Evolutionary conservation across 2,113 vertebrate genomes (phyloP).

Genomic region (Coracopsis vasa): DNA sequence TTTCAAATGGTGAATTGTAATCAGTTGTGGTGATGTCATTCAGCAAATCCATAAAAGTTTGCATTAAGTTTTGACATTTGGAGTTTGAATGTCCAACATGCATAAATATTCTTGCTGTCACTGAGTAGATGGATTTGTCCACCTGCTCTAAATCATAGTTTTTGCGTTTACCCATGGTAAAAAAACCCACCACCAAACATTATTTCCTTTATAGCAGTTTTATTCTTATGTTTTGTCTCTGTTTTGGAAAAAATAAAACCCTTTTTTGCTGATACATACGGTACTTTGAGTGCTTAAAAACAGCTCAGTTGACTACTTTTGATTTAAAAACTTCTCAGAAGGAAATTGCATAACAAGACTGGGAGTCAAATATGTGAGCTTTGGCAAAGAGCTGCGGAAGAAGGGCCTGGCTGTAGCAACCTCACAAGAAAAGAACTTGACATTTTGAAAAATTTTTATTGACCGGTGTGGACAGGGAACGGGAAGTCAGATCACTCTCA

Average conservation of each 20-base stretch:
- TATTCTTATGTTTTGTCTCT: background rate
- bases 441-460: constrained; percentile 51
- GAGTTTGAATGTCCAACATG: background rate
- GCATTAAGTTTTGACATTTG: background rate
- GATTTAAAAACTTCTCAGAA: constrained; percentile 11
- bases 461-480: constrained; percentile 24
- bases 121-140: background rate
- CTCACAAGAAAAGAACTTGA: constrained; percentile 42
- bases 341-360: constrained; percentile 36
- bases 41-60: background rate
- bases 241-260: background rate
- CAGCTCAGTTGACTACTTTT: constrained; percentile 22
- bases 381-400: constrained; percentile 28
- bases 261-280: background rate
- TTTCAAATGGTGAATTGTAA: background rate
- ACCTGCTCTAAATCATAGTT: background rate
- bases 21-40: background rate
- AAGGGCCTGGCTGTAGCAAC: constrained; percentile 8
- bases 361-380: constrained; percentile 30
- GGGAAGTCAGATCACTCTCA: constrained; percentile 40
- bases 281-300: background rate
- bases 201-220: background rate
- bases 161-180: fast-evolving
- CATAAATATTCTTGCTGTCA: background rate
- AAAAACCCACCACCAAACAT: background rate